Base-by-base conservation (phyloP, 1,140 invertebrate genomes). In the Euwallacea similis region DNA sequence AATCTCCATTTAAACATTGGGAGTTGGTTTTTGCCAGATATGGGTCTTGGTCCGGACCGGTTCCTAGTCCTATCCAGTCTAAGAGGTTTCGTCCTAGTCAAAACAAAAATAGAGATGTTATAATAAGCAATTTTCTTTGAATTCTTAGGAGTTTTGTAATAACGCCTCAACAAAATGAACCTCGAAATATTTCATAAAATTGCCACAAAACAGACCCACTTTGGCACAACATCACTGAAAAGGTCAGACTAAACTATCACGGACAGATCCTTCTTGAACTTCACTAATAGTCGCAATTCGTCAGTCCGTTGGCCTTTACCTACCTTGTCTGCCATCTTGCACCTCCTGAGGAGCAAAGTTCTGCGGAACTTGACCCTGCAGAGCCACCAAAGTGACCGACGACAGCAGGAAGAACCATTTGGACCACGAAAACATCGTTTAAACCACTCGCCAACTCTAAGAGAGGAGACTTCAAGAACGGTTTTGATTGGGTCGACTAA, bases 31-130 rank as follows among this genome's bases (percentile, higher is more conserved):
- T 87, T 13, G 89, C 87, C 71, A 92, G 80, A 79, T 91, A 93
- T 0, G 91, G 90, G 83, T 93, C 91, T 7, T 88, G 86, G 66
- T 92, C 86, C 58, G 84, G 84, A 42, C 87, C 88, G 0, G 88
- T 88, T 6, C 89, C 89, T 13, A 93, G 79, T 7, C 91, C 91
- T 33, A 93, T 86, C 86, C 89, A 91, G 78, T 92, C 89, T 16
- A 93, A 81, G 1, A 91, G 81, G 75, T 88, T 85, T 73, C 88
- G 86, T 6, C 89, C 88, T 79, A 87, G 59, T 50, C 61, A 56
- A 56, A 21, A 50, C 46, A 50, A 50, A 50, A 50, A 10, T 50
- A 7, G 46, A 11, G 9, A 50, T 11, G 46, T 50, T 11, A 50
- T 2, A 50, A n/a, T n/a, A 2, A 11, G 46, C 46, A 50, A 7